phyloP scores from a whole-genome alignment of 2,797 vertebrate species.

The Myotis findleyi region DNA sequence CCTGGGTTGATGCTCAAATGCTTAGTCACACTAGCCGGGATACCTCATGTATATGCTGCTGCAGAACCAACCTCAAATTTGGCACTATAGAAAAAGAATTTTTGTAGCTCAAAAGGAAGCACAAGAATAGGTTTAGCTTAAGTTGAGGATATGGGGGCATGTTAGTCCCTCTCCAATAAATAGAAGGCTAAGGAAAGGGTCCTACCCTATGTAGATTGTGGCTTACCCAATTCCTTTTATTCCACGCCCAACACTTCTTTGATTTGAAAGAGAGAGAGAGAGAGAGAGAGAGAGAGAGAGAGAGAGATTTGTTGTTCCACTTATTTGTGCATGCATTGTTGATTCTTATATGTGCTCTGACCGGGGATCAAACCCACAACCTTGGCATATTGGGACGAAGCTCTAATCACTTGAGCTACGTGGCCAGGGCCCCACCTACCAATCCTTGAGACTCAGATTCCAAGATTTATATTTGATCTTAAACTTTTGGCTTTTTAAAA shows the following conservation, averaged over 20 bases:
- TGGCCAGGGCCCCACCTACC: background rate
- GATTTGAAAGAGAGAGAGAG: too few species aligned
- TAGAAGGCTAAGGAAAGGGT: background rate
- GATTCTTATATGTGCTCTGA: too few species aligned
- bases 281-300: too few species aligned
- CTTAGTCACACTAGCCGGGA: too few species aligned
- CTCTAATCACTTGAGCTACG: too few species aligned
- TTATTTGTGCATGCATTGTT: too few species aligned
- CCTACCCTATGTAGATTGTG: background rate
- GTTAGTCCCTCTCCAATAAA: background rate
- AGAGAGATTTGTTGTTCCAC: too few species aligned
- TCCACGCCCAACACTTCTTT: background rate
- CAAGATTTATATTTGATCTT: conserved; percentile 38
- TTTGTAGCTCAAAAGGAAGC: conserved; percentile 49
- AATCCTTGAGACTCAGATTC: conserved; percentile 1
- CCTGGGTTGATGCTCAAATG: too few species aligned
- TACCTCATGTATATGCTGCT: background rate
- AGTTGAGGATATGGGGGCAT: background rate
- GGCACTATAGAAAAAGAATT: conserved; percentile 19
- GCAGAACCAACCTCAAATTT: conserved; percentile 52
- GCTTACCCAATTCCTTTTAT: background rate
- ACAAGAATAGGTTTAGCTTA: background rate
- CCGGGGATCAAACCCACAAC: too few species aligned
- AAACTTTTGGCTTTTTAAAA: background rate
- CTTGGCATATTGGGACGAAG: too few species aligned